A percentile compares a stretch with the other conserved stretches of the same genome.
These are phyloP conservation scores for Melanerpes formicivorus DNA, from an alignment of 2,113 vertebrate genomes.

Conservation along the genomic window DNA sequence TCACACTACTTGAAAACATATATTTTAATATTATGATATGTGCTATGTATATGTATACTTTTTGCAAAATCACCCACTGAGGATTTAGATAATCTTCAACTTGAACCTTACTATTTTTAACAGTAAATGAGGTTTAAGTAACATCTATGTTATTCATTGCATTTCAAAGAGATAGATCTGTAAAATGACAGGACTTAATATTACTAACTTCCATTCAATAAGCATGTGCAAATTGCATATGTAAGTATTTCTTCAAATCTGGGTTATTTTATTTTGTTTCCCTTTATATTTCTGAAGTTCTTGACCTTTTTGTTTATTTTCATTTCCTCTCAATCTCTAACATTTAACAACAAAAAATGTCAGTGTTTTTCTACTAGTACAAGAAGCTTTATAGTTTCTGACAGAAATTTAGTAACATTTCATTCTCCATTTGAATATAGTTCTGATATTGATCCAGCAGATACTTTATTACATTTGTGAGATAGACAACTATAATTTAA, in stretches of 20 bases:
- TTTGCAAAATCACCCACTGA: neutral
- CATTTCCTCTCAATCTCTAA: neutral
- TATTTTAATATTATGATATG: neutral
- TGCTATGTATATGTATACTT: neutral
- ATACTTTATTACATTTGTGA: neutral
- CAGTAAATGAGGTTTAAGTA: neutral
- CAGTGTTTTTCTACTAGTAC: neutral
- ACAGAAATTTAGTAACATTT: neutral
- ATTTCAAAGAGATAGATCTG: neutral
- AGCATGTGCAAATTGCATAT: accelerated
- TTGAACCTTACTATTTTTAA: neutral
- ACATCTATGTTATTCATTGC: neutral
- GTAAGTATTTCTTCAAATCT: neutral
- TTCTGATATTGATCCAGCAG: neutral
- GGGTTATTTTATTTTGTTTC: neutral
- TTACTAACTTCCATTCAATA: neutral
- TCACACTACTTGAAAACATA: neutral
- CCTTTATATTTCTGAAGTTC: neutral
- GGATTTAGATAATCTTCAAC: neutral
- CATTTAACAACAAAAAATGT: neutral
- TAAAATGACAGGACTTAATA: neutral
- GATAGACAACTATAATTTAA: neutral
- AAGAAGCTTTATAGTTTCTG: neutral
- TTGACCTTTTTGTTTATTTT: neutral
- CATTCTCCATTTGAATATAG: neutral